Evolutionary conservation across 37 sponge, comb jelly and placozoan species (phyloP).

Genomic region (Cliona cf. orientalis): DNA sequence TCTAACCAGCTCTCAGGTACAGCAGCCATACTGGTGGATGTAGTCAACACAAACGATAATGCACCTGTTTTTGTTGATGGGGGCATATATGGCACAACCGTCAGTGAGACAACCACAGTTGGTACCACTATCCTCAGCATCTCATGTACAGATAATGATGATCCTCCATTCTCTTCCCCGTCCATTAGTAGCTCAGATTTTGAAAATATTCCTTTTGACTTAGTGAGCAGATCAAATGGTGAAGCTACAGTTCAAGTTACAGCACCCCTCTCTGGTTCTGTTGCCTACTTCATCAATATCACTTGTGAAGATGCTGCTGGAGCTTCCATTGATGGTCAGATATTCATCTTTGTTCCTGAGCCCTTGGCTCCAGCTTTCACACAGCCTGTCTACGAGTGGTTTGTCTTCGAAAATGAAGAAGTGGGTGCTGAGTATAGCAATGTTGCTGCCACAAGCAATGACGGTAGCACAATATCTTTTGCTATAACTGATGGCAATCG

Average conservation of each 20-base stretch:
- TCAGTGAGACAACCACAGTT: conserved; percentile 51
- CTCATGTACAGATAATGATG: conserved; percentile 64
- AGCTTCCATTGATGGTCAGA: conserved; percentile 10
- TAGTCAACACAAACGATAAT: conserved; percentile 71
- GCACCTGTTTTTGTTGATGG: conserved; percentile 45
- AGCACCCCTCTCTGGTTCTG: conserved; percentile 24
- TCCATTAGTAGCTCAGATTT: conserved; percentile 2
- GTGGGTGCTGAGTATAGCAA: conserved; percentile 20
- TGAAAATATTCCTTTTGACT: conserved; percentile 34
- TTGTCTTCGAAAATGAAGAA: conserved; percentile 36
- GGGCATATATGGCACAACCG: conserved; percentile 66
- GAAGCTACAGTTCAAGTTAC: conserved; percentile 32
- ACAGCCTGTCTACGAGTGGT: conserved; percentile 61
- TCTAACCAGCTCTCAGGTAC: conserved; percentile 38
- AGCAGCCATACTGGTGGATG: conserved; percentile 32
- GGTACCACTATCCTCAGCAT: conserved; percentile 37
- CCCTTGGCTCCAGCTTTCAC: conserved; percentile 63
- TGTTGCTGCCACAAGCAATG: conserved; percentile 46
- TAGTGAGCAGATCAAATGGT: neutral
- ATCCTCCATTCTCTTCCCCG: conserved; percentile 29
- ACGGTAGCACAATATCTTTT: conserved; percentile 42
- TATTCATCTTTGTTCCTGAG: conserved; percentile 64
- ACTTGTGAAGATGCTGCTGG: conserved; percentile 59
- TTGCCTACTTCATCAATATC: conserved; percentile 42
- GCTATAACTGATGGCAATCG: conserved; percentile 53